These are phyloP conservation scores for Rhinopithecus roxellana DNA, from an alignment of 2,113 vertebrate genomes.

Conservation along the genomic window DNA sequence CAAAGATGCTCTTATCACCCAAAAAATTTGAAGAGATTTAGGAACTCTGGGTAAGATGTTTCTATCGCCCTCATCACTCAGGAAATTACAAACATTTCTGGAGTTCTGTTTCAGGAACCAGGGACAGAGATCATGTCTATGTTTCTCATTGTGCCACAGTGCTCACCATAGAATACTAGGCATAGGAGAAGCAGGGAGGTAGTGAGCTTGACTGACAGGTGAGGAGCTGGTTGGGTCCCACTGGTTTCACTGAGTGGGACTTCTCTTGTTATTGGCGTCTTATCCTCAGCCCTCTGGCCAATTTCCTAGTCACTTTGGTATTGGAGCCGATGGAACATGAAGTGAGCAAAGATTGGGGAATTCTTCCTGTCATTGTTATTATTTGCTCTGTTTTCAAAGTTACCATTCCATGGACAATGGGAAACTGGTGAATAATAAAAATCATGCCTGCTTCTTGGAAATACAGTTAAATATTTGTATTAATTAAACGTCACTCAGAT, in stretches of 20 bases:
- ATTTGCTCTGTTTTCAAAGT: background rate
- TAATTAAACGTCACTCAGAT: constrained; percentile 43
- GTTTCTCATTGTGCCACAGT: background rate
- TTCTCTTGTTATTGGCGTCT: background rate
- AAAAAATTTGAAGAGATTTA: background rate
- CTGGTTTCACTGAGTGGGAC: background rate
- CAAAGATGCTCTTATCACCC: background rate
- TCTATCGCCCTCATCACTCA: background rate
- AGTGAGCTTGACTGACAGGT: background rate
- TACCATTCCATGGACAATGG: background rate
- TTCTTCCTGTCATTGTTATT: background rate
- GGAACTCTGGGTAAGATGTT: background rate
- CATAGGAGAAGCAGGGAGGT: background rate
- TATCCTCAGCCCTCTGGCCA: background rate
- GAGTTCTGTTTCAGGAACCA: background rate
- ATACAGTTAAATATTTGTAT: constrained; percentile 51
- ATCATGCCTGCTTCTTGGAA: constrained; percentile 48
- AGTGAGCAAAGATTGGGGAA: background rate
- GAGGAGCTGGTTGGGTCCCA: background rate
- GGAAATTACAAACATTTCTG: background rate
- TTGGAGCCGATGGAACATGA: background rate
- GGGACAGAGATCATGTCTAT: too few species aligned
- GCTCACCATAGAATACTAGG: background rate
- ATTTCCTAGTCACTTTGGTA: background rate
- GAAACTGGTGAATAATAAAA: constrained; percentile 47